Base-by-base conservation (phyloP, 1,140 invertebrate genomes). In the Atta texana region DNA sequence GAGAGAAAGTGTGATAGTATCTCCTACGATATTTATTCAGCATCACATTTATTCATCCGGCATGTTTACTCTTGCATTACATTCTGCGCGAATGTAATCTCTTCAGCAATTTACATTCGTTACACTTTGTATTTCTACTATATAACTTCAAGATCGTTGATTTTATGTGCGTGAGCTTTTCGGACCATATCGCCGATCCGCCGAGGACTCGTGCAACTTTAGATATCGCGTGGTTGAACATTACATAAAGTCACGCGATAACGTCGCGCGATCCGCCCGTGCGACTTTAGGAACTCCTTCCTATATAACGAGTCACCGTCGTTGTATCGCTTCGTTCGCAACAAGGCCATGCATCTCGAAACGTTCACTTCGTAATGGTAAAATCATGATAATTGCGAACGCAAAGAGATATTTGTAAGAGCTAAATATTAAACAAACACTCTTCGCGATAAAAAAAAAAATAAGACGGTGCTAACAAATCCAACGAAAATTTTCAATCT, bases 221-320 rank as follows among this genome's bases (percentile, higher is more conserved):
- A 82, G 71, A 82, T 82, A 82, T 82, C 80, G 69, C 39, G 80
- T 82, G 68, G 80, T 24, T 16, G 55, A 82, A 49, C 53, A 63
- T 88, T 87, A 82, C 31, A 80, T 76, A 87, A 87, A 87, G 53
- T 84, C 87, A 84, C 66, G 77, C 85, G 66, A 86, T 72, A 71
- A 71, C 84, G 28, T 78, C 16, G 61, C 64, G 31, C 66, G 85
- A 51, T 87, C 59, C 16, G 16, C 75, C n/a, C n/a, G 63, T 59
- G 39, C 71, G 24, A 59, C 59, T 84, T 84, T 55, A 51, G 39
- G 21, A 84, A 49, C 16, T 51, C 14, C 57, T 68, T 85, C 49
- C 57, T 55, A 7, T 59, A 34, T 24, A 80, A 78, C 31, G 44
- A 61, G 18, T 59, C 57, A 59, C 21, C 21, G 57, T n/a, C 18